phyloP scores from a whole-genome alignment of 1,140 invertebrate genomes.

The Macrostomum lignano region DNA sequence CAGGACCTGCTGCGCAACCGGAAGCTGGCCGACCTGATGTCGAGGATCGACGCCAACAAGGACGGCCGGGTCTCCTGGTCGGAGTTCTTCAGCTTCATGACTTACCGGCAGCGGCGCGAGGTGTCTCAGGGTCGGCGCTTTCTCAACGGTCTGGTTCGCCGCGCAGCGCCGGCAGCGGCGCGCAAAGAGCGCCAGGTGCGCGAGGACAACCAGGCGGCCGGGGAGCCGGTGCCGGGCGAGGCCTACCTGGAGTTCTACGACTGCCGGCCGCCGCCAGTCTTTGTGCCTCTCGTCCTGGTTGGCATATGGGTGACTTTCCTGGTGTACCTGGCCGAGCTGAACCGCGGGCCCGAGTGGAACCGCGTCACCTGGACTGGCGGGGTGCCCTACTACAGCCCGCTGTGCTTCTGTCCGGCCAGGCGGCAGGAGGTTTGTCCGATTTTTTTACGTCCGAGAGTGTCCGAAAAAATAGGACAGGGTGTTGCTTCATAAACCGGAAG shows the following conservation, averaged over 20 bases:
- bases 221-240: constrained; percentile 9
- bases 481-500: too few species aligned
- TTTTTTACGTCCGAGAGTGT: too few species aligned
- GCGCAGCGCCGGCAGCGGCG: neutral
- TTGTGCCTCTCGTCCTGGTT: constrained; percentile 38
- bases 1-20: neutral
- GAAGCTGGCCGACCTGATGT: neutral
- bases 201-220: neutral
- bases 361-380: too few species aligned
- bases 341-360: too few species aligned
- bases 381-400: constrained; percentile 5
- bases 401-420: constrained; percentile 63
- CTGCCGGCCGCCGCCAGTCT: constrained; percentile 51
- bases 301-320: too few species aligned
- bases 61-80: neutral
- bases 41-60: constrained; percentile 3
- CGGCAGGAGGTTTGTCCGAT: constrained; percentile 55
- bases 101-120: neutral
- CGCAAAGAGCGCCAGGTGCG: neutral
- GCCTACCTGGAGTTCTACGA: constrained; percentile 53
- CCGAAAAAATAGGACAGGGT: too few species aligned
- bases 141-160: neutral
- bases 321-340: too few species aligned
- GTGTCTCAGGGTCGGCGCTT: neutral
- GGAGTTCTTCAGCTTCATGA: neutral